Percentiles rank a stretch among this genome's conserved stretches.
Evolutionary conservation across 2,888 invertebrate genomes (phyloP).

Genomic region (Dicyrtomina minuta): DNA sequence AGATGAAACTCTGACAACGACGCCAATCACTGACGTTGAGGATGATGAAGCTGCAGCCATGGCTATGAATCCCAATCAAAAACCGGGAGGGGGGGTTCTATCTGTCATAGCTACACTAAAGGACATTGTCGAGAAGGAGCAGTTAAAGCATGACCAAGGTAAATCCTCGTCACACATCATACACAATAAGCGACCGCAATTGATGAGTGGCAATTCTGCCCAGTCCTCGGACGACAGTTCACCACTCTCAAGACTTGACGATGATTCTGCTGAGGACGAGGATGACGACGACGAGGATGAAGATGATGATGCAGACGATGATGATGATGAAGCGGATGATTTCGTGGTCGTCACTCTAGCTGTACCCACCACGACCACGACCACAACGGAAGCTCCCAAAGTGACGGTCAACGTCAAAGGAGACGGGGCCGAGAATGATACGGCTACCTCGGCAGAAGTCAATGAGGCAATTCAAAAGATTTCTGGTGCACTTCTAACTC

Average conservation of each 20-base stretch:
- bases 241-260: slow-evolving; percentile 15
- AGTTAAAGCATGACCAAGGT: slow-evolving; percentile 43
- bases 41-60: slow-evolving; percentile 21
- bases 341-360: slow-evolving; percentile 29
- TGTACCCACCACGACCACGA: slow-evolving; percentile 15
- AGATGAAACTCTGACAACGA: slow-evolving; percentile 33
- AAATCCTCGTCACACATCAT: slow-evolving; percentile 18
- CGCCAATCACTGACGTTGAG: slow-evolving; percentile 16
- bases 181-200: slow-evolving; percentile 17
- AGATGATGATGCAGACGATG: slow-evolving; percentile 28
- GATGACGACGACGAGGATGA: slow-evolving; percentile 46
- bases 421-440: slow-evolving; percentile 49
- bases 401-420: not conserved
- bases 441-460: slow-evolving; percentile 51
- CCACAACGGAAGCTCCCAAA: slow-evolving; percentile 15
- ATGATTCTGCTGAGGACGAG: not conserved
- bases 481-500: slow-evolving; percentile 50
- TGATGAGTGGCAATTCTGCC: not conserved
- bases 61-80: slow-evolving; percentile 59
- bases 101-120: slow-evolving; percentile 51
- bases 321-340: slow-evolving; percentile 34
- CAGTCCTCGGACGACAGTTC: slow-evolving; percentile 25
- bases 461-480: slow-evolving; percentile 53
- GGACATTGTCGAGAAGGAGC: slow-evolving; percentile 51
- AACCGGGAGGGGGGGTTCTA: slow-evolving; percentile 44